Base-by-base conservation (phyloP, 2,888 invertebrate species). In the Orthonychiurus folsomi region DNA sequence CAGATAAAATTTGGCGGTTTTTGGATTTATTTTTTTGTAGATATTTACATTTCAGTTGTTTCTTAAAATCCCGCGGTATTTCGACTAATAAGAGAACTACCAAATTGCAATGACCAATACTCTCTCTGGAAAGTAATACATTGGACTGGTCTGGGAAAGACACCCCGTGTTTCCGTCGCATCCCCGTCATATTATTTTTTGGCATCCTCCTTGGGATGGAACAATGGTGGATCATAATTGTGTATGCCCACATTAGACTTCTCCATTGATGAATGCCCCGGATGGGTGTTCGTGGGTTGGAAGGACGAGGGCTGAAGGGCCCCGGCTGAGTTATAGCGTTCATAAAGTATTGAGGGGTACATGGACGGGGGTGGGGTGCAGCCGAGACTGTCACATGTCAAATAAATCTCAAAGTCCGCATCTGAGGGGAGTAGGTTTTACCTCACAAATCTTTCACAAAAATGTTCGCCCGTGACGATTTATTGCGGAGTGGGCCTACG, bases 371-470 rank as follows among this genome's bases (percentile, higher is more conserved):
- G 63, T 61, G n/a, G 20, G 5, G 52, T 20, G 24, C 3, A 12
- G 21, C n/a, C 20, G n/a, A 66, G 65, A 65, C 60, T 70, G 70
- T 70, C 70, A 70, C 64, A 61, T 71, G 71, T 71, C 71, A 68
- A 63, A 68, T 71, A 71, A 71, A 69, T 71, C 71, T 66, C 63
- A 63, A 66, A 64, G 62, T 68, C 67, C 64, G 65, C 66, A 65
- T 69, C 67, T 67, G 63, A 65, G 65, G 70, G 65, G 66, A 63
- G 66, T 65, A 64, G 48, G 50, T 64, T 5, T 63, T 59, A 62
- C 65, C 66, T 66, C 64, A 66, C 63, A 70, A 69, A 69, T 69
- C 67, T 66, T 59, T 70, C 70, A 70, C 64, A 70, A 70, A 70
- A 70, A 70, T 70, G 69, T 66, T 69, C 65, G 62, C 63, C 66